Evolutionary conservation across 1,140 invertebrate genomes (phyloP).

Genomic region (Calliphora vicina): DNA sequence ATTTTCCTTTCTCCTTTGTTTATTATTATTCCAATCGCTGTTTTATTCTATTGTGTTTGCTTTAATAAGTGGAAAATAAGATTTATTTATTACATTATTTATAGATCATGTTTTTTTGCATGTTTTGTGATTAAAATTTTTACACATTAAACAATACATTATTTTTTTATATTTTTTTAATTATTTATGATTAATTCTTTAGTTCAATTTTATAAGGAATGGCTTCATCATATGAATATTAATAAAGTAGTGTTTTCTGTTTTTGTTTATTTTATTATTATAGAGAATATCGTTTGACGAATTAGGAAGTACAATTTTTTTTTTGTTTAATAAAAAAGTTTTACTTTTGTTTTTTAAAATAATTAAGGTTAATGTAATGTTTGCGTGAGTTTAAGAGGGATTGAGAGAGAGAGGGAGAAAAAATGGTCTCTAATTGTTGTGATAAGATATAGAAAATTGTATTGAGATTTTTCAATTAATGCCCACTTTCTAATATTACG

Average conservation of each 20-base stretch:
- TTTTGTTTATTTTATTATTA: conserved; percentile 3
- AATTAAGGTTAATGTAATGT: not conserved
- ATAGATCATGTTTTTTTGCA: no score
- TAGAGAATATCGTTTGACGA: conserved; percentile 45
- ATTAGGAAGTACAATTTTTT: conserved; percentile 51
- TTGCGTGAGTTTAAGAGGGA: no score
- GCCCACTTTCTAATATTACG: no score
- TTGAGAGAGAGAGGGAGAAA: no score
- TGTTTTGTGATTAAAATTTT: no score
- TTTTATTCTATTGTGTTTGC: not conserved
- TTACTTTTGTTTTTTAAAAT: not conserved
- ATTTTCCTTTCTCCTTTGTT: not conserved
- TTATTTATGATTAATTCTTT: conserved; percentile 32
- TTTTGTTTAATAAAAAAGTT: conserved; percentile 21
- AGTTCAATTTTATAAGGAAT: conserved; percentile 41
- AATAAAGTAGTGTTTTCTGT: no score
- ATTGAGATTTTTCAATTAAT: no score
- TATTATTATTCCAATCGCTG: not conserved
- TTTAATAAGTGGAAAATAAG: not conserved
- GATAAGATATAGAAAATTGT: no score
- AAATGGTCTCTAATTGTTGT: no score
- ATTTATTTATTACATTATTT: not conserved
- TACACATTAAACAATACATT: not conserved
- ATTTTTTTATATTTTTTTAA: not conserved
- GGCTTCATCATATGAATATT: conserved; percentile 39